A percentile compares a stretch with the other conserved stretches of the same genome.
These are phyloP conservation scores for Aspiorhynchus laticeps DNA, from an alignment of 2,113 vertebrate genomes.

Conservation along the genomic window DNA sequence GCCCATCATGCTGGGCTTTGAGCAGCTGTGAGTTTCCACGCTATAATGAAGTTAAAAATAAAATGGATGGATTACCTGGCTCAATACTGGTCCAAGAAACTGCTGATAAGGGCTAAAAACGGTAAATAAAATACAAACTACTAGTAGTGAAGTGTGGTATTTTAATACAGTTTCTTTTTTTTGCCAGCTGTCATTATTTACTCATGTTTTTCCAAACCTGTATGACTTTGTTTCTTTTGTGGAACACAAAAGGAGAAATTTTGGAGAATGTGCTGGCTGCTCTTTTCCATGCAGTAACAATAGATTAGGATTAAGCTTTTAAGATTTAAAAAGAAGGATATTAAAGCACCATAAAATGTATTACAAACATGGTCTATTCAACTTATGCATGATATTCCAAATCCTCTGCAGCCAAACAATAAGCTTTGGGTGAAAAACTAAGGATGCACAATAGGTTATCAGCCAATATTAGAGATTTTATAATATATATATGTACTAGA, in stretches of 20 bases:
- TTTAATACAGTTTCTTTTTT: neutral
- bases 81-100: conserved; percentile 6
- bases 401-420: neutral
- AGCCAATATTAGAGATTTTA: neutral
- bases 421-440: neutral
- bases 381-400: neutral
- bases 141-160: neutral
- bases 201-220: neutral
- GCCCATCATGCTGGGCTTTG: neutral
- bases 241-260: neutral
- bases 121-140: neutral
- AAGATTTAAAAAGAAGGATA: neutral
- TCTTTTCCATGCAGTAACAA: neutral
- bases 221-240: neutral
- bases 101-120: neutral
- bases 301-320: neutral
- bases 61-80: conserved; percentile 50
- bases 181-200: neutral
- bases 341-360: neutral
- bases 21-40: conserved; percentile 4
- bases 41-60: conserved; percentile 57
- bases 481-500: neutral
- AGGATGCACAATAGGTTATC: neutral
- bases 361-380: neutral
- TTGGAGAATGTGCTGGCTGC: conserved; percentile 2